Conservation (phyloP, 2,888 invertebrate species). For the Conops quadrifasciatus region DNA sequence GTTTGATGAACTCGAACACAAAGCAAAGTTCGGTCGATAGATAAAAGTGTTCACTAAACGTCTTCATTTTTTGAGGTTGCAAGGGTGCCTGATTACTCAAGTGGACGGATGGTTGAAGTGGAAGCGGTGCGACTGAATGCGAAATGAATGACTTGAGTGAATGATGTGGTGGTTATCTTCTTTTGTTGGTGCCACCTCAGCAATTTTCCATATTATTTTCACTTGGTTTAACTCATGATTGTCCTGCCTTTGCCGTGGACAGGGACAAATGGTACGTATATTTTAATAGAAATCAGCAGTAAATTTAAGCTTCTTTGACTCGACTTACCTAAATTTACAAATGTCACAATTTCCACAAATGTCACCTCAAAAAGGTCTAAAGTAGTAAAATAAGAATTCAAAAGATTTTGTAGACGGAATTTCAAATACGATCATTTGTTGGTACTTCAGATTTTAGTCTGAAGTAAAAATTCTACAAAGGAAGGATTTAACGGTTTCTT, state of each 20-base stretch:
- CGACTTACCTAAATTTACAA: background rate
- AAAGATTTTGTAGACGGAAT: too few species aligned
- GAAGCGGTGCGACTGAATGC: background rate
- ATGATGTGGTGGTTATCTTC: background rate
- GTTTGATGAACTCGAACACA: background rate
- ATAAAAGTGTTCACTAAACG: background rate
- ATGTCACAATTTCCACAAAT: too few species aligned
- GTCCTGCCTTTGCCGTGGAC: background rate
- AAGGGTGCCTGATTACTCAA: background rate
- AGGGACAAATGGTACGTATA: constrained; percentile 2
- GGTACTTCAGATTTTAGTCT: too few species aligned
- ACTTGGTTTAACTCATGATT: constrained; percentile 19
- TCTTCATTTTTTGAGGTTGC: background rate
- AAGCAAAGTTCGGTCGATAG: background rate
- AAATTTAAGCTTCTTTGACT: constrained; percentile 5
- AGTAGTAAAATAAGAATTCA: too few species aligned
- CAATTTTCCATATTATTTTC: constrained; percentile 9
- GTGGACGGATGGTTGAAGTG: background rate
- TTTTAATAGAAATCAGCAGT: background rate
- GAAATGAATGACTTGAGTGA: background rate
- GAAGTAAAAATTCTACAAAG: too few species aligned
- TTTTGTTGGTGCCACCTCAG: background rate
- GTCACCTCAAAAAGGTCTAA: too few species aligned
- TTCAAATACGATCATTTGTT: too few species aligned
- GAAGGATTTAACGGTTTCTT: too few species aligned